Percentiles rank a stretch among this genome's conserved stretches.
These are phyloP conservation scores for Hapalemur alaotrensis DNA, from an alignment of 2,797 vertebrate species.

Conservation along the genomic window DNA sequence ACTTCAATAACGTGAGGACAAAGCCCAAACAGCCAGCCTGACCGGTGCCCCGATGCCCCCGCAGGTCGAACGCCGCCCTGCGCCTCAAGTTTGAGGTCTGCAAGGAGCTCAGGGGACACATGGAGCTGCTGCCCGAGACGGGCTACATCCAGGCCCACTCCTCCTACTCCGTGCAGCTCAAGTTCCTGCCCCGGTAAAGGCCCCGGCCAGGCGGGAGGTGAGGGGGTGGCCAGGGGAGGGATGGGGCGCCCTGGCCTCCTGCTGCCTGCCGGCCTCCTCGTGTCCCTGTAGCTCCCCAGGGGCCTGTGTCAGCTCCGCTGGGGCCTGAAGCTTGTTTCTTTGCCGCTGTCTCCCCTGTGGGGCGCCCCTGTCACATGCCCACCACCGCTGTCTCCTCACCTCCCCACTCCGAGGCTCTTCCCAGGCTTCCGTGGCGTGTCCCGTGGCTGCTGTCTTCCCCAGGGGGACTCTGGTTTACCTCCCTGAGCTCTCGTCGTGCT, in stretches of 20 bases:
- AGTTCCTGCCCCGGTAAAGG: constrained; percentile 93
- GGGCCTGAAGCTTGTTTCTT: not conserved
- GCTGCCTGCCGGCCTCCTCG: not conserved
- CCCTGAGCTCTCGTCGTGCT: not conserved
- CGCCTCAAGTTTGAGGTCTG: constrained; percentile 92
- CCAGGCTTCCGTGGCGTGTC: no score
- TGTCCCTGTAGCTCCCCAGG: accelerated
- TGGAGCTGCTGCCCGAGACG: constrained; percentile 92
- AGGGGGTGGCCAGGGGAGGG: no score
- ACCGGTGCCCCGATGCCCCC: not conserved
- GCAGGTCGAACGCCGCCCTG: constrained; percentile 89
- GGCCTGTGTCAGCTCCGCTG: no score
- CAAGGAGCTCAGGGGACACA: constrained; percentile 90
- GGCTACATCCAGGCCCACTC: constrained; percentile 91
- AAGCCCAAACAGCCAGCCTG: not conserved
- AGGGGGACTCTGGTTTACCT: not conserved
- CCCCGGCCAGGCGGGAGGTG: not conserved
- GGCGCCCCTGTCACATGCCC: no score
- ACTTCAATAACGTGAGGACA: no score
- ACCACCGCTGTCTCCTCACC: not conserved
- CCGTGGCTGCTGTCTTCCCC: not conserved
- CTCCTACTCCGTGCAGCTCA: constrained; percentile 89
- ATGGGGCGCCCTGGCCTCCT: not conserved
- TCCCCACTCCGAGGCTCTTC: not conserved
- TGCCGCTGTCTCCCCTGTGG: not conserved